Evolutionary conservation across 2,797 vertebrate species (phyloP).

Genomic region (Eleutherodactylus coqui): DNA sequence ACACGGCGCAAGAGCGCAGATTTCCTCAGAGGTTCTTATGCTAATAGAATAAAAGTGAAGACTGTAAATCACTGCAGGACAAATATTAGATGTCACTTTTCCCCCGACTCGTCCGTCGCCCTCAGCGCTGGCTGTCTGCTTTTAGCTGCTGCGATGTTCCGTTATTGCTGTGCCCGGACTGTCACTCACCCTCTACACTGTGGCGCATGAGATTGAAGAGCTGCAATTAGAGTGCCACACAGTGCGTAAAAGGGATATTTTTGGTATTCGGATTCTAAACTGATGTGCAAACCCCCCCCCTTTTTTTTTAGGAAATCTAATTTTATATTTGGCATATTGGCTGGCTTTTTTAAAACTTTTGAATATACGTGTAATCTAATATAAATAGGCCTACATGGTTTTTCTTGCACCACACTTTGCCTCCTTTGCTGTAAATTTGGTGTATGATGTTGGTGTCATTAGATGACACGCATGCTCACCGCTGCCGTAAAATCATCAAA

Average conservation of each 20-base stretch:
- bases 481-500: too few species aligned
- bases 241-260: not conserved
- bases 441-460: too few species aligned
- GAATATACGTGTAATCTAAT: too few species aligned
- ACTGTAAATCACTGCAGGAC: slow-evolving; percentile 32
- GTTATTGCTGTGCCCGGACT: not conserved
- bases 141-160: not conserved
- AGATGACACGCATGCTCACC: too few species aligned
- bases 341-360: too few species aligned
- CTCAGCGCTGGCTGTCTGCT: not conserved
- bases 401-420: too few species aligned
- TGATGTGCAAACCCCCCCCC: too few species aligned
- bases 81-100: slow-evolving; percentile 39
- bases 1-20: not conserved
- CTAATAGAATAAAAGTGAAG: slow-evolving; percentile 38
- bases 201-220: not conserved
- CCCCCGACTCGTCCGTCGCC: not conserved
- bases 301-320: too few species aligned
- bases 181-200: not conserved
- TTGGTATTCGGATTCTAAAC: not conserved
- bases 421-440: too few species aligned
- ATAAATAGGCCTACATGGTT: too few species aligned
- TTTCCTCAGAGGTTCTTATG: slow-evolving; percentile 34
- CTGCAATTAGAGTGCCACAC: not conserved
- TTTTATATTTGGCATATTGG: too few species aligned